phyloP scores from a whole-genome alignment of 2,113 vertebrate genomes.

The Muscicapa adusta region DNA sequence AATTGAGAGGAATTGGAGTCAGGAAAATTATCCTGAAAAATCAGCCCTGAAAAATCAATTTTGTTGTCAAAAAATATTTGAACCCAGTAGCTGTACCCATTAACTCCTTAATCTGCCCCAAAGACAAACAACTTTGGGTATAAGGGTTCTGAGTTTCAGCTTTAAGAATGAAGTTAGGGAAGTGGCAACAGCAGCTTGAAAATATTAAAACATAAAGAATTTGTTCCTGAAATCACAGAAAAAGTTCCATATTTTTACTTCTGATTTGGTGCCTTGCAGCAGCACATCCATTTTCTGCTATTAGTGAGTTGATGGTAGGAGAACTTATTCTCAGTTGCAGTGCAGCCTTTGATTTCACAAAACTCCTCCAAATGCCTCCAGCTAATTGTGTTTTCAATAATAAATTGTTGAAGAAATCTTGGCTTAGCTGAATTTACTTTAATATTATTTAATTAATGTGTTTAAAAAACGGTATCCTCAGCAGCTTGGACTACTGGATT shows the following conservation, averaged over 20 bases:
- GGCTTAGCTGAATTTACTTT: constrained; percentile 49
- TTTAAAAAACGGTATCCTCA: constrained; percentile 32
- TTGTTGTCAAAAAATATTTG: not conserved
- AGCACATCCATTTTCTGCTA: constrained; percentile 49
- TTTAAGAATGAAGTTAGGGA: not conserved
- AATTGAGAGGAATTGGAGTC: not conserved
- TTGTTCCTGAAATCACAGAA: constrained; percentile 6
- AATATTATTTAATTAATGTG: constrained; percentile 53
- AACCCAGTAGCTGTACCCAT: not conserved
- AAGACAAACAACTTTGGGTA: not conserved
- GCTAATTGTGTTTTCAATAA: constrained; percentile 67
- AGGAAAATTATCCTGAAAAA: not conserved
- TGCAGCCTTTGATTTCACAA: constrained; percentile 64
- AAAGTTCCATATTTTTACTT: constrained; percentile 3
- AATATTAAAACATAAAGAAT: constrained; percentile 8
- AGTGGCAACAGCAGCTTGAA: not conserved
- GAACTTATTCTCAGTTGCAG: constrained; percentile 42
- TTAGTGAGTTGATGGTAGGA: constrained; percentile 55
- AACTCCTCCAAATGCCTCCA: constrained; percentile 55
- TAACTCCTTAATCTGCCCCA: not conserved
- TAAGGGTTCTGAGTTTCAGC: not conserved
- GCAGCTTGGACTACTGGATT: not conserved
- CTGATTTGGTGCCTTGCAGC: constrained; percentile 54
- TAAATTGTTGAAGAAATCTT: constrained; percentile 62
- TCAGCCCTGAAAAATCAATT: not conserved